Evolutionary conservation across 2,113 vertebrate species (phyloP), one percentile per base, ranked within the genome.

Genomic region (Progne subis): DNA sequence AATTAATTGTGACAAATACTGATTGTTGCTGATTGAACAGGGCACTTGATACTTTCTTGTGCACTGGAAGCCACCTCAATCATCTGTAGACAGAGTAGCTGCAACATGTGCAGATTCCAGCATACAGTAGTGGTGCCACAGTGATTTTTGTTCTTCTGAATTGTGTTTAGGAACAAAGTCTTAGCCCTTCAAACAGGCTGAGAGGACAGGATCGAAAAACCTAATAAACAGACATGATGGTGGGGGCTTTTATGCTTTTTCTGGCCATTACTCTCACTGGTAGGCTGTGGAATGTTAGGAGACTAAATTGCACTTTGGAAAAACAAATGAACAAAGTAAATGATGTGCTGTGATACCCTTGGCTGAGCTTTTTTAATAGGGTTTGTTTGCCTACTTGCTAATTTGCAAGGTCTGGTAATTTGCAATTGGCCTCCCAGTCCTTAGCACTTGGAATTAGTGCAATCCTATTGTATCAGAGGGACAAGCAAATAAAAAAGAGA

Each of bases 351-450:
- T 49, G 76, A 80, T 91, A 87, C 83, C 81, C 86, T 91, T 92
- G 92, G 31, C 84, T 91, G 61, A 72, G 13, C 46, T 93, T 82
- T 92, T 92, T 78, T 82, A 96, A 94, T 83, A 70, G 82, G 5
- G 8, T 92, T 90, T 94, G 84, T 88, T 96, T 94, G 55, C 86
- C 92, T 86, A n/a, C 76, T 93, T 91, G 74, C 43, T 93, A 78
- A 90, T 97, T 96, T 97, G 88, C 94, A 96, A 88, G 83, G 83
- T 95, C 92, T 92, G 68, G 55, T 89, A 78, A 87, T 91, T 95
- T 90, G 71, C 5, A 11, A 85, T 83, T 14, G 11, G 80, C 65
- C 71, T 92, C 44, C 47, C 44, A 63, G 88, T 92, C 3, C 25
- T 91, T 82, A 89, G 77, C 0, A 28, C 74, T 65, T 56, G 31